These are phyloP conservation scores for Tuta absoluta DNA, from an alignment of 2,888 invertebrate genomes.

Conservation along the genomic window DNA sequence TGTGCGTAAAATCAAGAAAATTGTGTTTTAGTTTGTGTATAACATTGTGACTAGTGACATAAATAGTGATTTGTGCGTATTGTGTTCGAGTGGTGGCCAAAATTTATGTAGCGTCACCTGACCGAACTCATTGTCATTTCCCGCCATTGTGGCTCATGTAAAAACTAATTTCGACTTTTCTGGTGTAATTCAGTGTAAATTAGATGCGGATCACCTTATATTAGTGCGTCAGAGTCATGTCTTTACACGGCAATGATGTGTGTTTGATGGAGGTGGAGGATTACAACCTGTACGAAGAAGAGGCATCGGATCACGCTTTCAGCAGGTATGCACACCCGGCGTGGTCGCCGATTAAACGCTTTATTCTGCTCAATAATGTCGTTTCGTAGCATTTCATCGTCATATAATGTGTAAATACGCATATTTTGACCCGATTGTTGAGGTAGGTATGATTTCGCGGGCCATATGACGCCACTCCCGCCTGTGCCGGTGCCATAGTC, in stretches of 20 bases:
- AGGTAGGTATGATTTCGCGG: constrained; percentile 43
- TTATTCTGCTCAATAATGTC: constrained; percentile 31
- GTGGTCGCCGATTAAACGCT: constrained; percentile 58
- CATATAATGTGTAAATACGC: not conserved
- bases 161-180: constrained; percentile 53
- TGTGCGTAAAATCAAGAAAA: constrained; percentile 47
- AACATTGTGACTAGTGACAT: constrained; percentile 44
- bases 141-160: constrained; percentile 79
- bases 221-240: constrained; percentile 69
- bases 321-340: constrained; percentile 77
- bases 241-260: constrained; percentile 80
- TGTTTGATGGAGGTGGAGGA: constrained; percentile 80
- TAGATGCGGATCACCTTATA: constrained; percentile 62
- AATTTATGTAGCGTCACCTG: constrained; percentile 78
- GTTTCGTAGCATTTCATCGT: not conserved
- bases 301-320: constrained; percentile 79
- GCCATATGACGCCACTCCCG: constrained; percentile 68
- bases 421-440: constrained; percentile 30
- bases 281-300: constrained; percentile 79
- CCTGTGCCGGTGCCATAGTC: constrained; percentile 77
- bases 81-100: constrained; percentile 46
- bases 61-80: constrained; percentile 46
- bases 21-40: constrained; percentile 39
- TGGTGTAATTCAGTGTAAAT: constrained; percentile 43
- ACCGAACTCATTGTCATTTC: constrained; percentile 81